Conservation (phyloP, 2,113 vertebrate genomes). For the Passerina amoena region DNA sequence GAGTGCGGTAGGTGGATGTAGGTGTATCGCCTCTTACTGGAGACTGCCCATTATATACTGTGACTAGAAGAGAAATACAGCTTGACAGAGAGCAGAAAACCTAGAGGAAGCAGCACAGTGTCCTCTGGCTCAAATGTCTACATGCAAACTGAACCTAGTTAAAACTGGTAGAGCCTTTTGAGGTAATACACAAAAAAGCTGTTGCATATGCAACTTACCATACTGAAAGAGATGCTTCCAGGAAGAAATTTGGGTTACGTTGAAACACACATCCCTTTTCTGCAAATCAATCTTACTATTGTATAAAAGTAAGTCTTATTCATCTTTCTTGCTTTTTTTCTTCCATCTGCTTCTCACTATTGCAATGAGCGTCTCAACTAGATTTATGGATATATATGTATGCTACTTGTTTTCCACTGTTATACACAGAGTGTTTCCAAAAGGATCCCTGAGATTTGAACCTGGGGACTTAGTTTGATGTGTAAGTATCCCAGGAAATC, state of each 20-base stretch:
- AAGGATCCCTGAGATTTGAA: background rate
- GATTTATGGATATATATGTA: background rate
- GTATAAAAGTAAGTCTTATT: background rate
- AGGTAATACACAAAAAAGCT: background rate
- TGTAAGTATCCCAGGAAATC: background rate
- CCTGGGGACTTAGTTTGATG: background rate
- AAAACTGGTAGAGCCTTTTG: background rate
- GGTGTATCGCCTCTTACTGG: fast-evolving
- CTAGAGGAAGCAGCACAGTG: background rate
- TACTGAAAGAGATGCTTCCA: background rate
- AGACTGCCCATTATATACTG: background rate
- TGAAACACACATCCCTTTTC: background rate
- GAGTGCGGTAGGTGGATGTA: background rate
- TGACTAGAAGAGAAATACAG: background rate
- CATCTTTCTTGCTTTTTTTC: background rate
- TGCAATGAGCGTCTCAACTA: background rate
- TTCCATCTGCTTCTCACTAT: background rate
- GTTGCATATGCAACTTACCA: background rate
- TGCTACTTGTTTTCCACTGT: background rate
- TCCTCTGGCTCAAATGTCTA: background rate
- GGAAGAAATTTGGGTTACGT: background rate
- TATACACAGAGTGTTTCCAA: background rate
- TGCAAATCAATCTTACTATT: background rate
- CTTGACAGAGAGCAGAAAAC: background rate
- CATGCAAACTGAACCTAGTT: background rate